These are phyloP conservation scores for Saxidomus purpurata DNA, from an alignment of 1,140 invertebrate species.

Conservation along the genomic window DNA sequence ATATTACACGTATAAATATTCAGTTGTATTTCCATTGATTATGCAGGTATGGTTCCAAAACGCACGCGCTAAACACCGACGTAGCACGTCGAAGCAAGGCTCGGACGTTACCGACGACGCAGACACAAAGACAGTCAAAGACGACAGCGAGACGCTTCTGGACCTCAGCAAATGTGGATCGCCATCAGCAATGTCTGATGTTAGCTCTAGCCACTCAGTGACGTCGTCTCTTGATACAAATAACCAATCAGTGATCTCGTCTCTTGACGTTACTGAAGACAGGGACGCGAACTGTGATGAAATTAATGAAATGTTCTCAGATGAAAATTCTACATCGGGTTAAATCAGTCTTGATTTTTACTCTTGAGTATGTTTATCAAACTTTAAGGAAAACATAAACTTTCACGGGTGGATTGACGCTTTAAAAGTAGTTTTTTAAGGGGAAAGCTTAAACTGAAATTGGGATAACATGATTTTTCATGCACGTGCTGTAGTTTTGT, in stretches of 20 bases:
- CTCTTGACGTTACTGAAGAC: constrained; percentile 30
- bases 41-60: constrained; percentile 99
- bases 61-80: constrained; percentile 98
- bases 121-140: constrained; percentile 71
- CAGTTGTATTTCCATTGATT: too few relatives aligned
- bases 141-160: constrained; percentile 70
- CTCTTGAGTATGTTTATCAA: not conserved
- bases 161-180: constrained; percentile 74
- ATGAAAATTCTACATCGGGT: constrained; percentile 19
- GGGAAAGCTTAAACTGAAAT: too few relatives aligned
- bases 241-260: constrained; percentile 30
- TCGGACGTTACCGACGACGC: constrained; percentile 79
- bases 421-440: too few relatives aligned
- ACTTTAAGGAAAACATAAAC: too few relatives aligned
- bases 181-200: constrained; percentile 82
- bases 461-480: too few relatives aligned
- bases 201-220: constrained; percentile 83
- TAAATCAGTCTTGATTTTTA: not conserved
- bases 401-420: too few relatives aligned
- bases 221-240: constrained; percentile 71
- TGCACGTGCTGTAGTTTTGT: too few relatives aligned
- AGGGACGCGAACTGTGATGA: not conserved
- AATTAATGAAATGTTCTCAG: constrained; percentile 37
- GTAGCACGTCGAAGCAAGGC: constrained; percentile 95
- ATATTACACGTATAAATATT: too few relatives aligned